Percentiles rank a stretch among this genome's conserved stretches.
Evolutionary conservation across 2,888 invertebrate species (phyloP).

Genomic region (Melipona beecheii): DNA sequence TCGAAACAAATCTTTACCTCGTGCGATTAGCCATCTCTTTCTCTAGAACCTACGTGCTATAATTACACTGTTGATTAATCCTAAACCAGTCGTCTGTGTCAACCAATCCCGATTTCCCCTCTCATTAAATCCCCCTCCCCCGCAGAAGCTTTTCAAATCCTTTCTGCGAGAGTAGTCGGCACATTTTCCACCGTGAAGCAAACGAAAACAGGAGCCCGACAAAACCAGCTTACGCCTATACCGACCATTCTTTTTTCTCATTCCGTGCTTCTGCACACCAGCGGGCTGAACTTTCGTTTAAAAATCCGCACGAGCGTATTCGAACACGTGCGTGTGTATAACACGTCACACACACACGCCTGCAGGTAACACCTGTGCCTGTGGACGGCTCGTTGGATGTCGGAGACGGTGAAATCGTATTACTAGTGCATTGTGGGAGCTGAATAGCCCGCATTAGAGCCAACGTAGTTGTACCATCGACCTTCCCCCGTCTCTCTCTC

Average conservation of each 20-base stretch:
- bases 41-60: too few species aligned
- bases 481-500: constrained; percentile 42
- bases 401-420: constrained; percentile 80
- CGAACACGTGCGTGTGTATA: constrained; percentile 6
- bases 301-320: constrained; percentile 20
- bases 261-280: not conserved
- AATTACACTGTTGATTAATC: not conserved
- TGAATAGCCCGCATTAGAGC: constrained; percentile 83
- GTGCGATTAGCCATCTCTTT: too few species aligned
- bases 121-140: not conserved
- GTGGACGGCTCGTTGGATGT: constrained; percentile 59
- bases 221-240: not conserved
- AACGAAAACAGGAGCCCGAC: constrained; percentile 5
- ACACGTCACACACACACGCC: constrained; percentile 29
- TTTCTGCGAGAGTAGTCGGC: not conserved
- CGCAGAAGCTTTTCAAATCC: not conserved
- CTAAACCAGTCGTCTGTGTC: not conserved
- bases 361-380: constrained; percentile 48
- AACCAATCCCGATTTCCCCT: not conserved
- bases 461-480: constrained; percentile 79
- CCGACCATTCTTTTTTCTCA: not conserved
- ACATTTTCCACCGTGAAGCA: not conserved
- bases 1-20: too few species aligned
- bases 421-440: constrained; percentile 82
- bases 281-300: constrained; percentile 5